These are phyloP conservation scores for Apeltes quadracus DNA, from an alignment of 2,113 vertebrate species.

Conservation along the genomic window DNA sequence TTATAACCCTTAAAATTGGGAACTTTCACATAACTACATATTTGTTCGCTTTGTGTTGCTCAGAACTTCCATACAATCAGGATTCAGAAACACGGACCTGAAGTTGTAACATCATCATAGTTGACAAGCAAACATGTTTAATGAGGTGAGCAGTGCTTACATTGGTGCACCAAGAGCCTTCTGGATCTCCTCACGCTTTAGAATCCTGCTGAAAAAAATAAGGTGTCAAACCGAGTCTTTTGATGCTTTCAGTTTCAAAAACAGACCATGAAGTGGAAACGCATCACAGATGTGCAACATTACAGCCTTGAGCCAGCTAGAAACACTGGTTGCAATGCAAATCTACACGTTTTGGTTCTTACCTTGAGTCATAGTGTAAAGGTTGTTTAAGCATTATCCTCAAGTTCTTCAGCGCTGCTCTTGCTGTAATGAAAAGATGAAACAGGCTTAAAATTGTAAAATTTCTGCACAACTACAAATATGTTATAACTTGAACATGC, in stretches of 20 bases:
- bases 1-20: not conserved
- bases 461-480: not conserved
- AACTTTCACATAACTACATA: not conserved
- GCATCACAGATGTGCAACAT: too few species aligned
- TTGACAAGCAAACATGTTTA: constrained; percentile 40
- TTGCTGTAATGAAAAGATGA: constrained; percentile 79
- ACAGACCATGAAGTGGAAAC: too few species aligned
- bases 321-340: too few species aligned
- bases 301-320: too few species aligned
- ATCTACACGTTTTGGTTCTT: too few species aligned
- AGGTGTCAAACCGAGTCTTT: too few species aligned
- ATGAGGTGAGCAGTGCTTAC: constrained; percentile 72
- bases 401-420: constrained; percentile 93
- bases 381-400: constrained; percentile 96
- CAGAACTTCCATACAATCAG: constrained; percentile 73
- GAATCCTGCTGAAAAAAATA: constrained; percentile 87
- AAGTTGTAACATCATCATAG: constrained; percentile 79
- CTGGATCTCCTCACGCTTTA: constrained; percentile 95
- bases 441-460: not conserved
- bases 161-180: constrained; percentile 90
- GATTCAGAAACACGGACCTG: constrained; percentile 83
- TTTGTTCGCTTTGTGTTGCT: not conserved
- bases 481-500: rapidly evolving
- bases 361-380: constrained; percentile 76
- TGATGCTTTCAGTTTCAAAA: too few species aligned